These are phyloP conservation scores for Pachyseris speciosa DNA, from an alignment of 64 coral and sea anemone genomes.

Conservation along the genomic window DNA sequence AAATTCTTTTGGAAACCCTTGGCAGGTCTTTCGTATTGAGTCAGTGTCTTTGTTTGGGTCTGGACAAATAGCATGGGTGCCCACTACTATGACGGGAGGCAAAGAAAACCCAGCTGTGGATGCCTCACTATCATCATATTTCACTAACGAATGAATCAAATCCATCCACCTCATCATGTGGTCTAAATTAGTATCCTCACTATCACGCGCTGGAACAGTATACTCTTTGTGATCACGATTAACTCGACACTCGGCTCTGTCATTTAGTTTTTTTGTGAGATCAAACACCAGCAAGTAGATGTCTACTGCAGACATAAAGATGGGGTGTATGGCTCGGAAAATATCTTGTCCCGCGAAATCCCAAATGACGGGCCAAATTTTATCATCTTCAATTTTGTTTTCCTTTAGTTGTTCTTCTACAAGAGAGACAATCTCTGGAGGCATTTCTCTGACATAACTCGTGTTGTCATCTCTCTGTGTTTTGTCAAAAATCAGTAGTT, in stretches of 20 bases:
- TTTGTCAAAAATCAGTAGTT: too few species aligned
- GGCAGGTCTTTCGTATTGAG: background rate
- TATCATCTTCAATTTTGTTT: too few species aligned
- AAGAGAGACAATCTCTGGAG: background rate
- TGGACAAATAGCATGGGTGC: background rate
- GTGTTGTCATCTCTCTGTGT: too few species aligned
- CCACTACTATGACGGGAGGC: background rate
- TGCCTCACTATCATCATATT: background rate
- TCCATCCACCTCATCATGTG: slow-evolving; percentile 1
- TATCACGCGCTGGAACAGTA: background rate
- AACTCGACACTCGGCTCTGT: background rate
- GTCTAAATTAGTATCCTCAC: background rate
- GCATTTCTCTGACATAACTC: too few species aligned
- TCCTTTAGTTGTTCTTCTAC: background rate
- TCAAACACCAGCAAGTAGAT: background rate
- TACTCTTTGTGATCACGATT: background rate
- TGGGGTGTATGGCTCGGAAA: slow-evolving; percentile 5
- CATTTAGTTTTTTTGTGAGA: background rate
- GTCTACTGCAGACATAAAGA: background rate
- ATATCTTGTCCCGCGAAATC: background rate
- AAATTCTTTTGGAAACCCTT: too few species aligned
- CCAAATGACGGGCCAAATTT: slow-evolving; percentile 13
- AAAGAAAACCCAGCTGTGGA: background rate
- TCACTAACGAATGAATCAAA: background rate
- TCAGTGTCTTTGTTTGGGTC: background rate